Conservation (phyloP, 2,113 vertebrate genomes). For the Kobus ellipsiprymnus region DNA sequence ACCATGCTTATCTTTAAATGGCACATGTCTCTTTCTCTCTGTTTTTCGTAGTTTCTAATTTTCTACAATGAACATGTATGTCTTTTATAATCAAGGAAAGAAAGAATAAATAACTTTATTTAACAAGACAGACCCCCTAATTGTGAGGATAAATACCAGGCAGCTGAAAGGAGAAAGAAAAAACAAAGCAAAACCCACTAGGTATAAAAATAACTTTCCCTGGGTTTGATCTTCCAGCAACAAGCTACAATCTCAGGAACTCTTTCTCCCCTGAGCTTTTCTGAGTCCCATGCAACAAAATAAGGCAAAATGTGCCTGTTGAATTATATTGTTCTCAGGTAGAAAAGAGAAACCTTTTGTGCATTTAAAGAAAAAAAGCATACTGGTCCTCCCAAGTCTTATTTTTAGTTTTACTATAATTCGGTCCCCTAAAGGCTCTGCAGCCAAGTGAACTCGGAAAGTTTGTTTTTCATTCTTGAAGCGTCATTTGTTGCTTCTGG, state of each 20-base stretch:
- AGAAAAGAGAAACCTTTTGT: conserved; percentile 30
- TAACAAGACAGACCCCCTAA: conserved; percentile 41
- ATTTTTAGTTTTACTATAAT: conserved; percentile 60
- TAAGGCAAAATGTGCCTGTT: conserved; percentile 41
- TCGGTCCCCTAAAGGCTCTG: not conserved
- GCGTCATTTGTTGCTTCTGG: not conserved
- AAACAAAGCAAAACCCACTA: not conserved
- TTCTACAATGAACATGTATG: conserved; percentile 32
- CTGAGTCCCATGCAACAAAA: not conserved
- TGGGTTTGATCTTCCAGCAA: conserved; percentile 55
- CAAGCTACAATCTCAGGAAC: conserved; percentile 62
- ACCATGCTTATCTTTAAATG: not conserved
- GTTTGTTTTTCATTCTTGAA: not conserved
- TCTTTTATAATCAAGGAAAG: conserved; percentile 56
- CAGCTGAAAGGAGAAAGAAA: conserved; percentile 46
- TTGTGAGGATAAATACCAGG: conserved; percentile 50
- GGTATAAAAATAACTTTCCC: conserved; percentile 68
- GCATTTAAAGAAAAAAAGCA: conserved; percentile 40
- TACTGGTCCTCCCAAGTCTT: not conserved
- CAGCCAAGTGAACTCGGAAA: conserved; percentile 15
- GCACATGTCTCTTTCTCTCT: not conserved
- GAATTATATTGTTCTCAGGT: conserved; percentile 34
- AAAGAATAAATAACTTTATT: conserved; percentile 37
- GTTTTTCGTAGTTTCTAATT: conserved; percentile 37
- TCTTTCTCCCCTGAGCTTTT: conserved; percentile 51